Evolutionary conservation across 2,888 invertebrate genomes (phyloP).

Genomic region (Steinernema hermaphroditum): DNA sequence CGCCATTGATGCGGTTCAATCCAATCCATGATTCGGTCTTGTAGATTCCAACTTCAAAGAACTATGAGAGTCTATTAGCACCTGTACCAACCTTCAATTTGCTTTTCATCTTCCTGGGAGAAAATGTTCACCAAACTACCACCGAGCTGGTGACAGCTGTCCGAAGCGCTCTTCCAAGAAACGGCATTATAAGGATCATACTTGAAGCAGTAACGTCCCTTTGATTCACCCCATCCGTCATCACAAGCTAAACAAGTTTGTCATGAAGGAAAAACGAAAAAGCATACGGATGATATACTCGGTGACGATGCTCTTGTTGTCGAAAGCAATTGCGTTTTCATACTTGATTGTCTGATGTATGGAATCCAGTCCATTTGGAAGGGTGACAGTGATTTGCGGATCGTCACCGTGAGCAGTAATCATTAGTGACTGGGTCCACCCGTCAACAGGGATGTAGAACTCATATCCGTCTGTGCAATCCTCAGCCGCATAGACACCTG

Average conservation of each 20-base stretch:
- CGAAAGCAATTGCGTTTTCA: slow-evolving; percentile 11
- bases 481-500: slow-evolving; percentile 36
- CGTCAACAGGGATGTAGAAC: slow-evolving; percentile 56
- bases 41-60: neutral
- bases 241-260: slow-evolving; percentile 44
- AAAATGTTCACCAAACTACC: slow-evolving; percentile 5
- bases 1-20: slow-evolving; percentile 37
- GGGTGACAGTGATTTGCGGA: slow-evolving; percentile 38
- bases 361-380: slow-evolving; percentile 45
- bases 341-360: slow-evolving; percentile 31
- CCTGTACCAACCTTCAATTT: neutral
- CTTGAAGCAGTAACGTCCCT: slow-evolving; percentile 24
- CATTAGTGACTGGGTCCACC: slow-evolving; percentile 52
- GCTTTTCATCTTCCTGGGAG: slow-evolving; percentile 34
- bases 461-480: slow-evolving; percentile 42
- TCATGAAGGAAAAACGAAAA: neutral
- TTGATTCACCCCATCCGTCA: slow-evolving; percentile 31
- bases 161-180: slow-evolving; percentile 40
- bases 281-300: slow-evolving; percentile 43
- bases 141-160: slow-evolving; percentile 37
- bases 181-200: slow-evolving; percentile 20
- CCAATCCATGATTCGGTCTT: slow-evolving; percentile 44
- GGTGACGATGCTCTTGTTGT: slow-evolving; percentile 39
- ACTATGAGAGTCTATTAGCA: neutral
- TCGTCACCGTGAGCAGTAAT: slow-evolving; percentile 38